These are phyloP conservation scores for Proterorhinus semilunaris DNA, from an alignment of 2,113 vertebrate species.

Conservation along the genomic window DNA sequence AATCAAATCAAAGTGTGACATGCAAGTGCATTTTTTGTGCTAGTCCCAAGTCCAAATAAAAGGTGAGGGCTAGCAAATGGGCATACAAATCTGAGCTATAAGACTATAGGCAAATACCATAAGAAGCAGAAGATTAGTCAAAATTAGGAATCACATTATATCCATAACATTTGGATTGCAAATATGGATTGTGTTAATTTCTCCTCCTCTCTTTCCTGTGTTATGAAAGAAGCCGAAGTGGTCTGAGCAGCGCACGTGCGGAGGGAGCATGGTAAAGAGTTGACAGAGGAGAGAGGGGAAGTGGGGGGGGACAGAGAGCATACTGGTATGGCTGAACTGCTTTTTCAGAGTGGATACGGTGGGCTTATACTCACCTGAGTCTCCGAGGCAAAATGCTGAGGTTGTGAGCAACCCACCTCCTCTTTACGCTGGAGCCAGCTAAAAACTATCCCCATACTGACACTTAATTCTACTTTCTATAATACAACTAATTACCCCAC, in stretches of 20 bases:
- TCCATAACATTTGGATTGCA: too few relatives aligned
- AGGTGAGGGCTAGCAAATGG: too few relatives aligned
- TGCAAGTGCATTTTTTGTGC: too few relatives aligned
- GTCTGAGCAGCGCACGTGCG: background rate
- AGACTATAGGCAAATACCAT: too few relatives aligned
- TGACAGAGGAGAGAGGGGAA: constrained; percentile 3
- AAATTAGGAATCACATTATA: too few relatives aligned
- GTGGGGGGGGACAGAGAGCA: background rate
- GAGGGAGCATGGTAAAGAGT: background rate
- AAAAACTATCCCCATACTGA: constrained; percentile 47
- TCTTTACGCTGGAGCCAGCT: constrained; percentile 42
- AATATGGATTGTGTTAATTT: too few relatives aligned
- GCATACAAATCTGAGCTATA: too few relatives aligned
- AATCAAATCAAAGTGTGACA: background rate
- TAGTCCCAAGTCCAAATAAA: too few relatives aligned
- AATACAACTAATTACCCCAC: background rate
- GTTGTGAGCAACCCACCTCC: constrained; percentile 6
- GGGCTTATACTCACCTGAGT: constrained; percentile 47
- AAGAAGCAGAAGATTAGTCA: too few relatives aligned
- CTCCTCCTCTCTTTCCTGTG: constrained; percentile 1
- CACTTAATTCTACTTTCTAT: background rate
- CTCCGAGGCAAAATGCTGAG: constrained; percentile 18
- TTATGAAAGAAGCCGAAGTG: background rate
- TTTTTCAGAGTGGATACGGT: constrained; percentile 7
- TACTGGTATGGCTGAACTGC: constrained; percentile 40